Percentiles rank a stretch among this genome's conserved stretches.
These are phyloP conservation scores for Chloroclysta siterata DNA, from an alignment of 2,888 invertebrate species.

Conservation along the genomic window DNA sequence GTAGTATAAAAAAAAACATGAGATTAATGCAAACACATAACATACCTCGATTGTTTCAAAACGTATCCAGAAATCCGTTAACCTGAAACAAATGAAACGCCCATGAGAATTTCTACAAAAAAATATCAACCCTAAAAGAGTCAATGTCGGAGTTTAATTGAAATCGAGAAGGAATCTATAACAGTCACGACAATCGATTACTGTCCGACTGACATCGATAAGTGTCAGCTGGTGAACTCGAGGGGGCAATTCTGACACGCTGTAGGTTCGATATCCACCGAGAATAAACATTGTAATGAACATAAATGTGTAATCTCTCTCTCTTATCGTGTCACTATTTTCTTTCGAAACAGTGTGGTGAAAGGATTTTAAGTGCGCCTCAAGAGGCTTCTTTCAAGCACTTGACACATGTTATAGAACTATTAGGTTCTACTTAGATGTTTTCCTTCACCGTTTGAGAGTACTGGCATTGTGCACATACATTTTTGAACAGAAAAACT, in stretches of 20 bases:
- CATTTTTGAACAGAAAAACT: too few relatives aligned
- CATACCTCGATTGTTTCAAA: conserved; percentile 11
- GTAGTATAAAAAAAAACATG: too few relatives aligned
- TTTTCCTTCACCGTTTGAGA: too few relatives aligned
- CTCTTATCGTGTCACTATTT: too few relatives aligned
- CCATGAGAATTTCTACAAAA: background rate
- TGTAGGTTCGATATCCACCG: background rate
- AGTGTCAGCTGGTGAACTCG: conserved; percentile 24
- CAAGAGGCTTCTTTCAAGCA: too few relatives aligned
- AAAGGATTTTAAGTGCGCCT: too few relatives aligned
- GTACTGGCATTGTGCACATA: too few relatives aligned
- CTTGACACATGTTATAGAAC: too few relatives aligned
- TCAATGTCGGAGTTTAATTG: conserved; percentile 32
- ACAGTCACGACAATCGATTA: conserved; percentile 38
- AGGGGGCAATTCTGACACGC: background rate
- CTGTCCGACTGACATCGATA: conserved; percentile 35
- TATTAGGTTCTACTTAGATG: too few relatives aligned
- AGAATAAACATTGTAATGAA: too few relatives aligned
- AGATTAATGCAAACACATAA: background rate
- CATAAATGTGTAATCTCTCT: too few relatives aligned
- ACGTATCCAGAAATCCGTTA: conserved; percentile 6
- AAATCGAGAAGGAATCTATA: conserved; percentile 39
- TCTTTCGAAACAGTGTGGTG: too few relatives aligned
- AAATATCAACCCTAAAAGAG: conserved; percentile 1
- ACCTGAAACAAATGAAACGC: conserved; percentile 12